These are phyloP conservation scores for Phasianus colchicus DNA, from an alignment of 2,113 vertebrate genomes.

Conservation along the genomic window DNA sequence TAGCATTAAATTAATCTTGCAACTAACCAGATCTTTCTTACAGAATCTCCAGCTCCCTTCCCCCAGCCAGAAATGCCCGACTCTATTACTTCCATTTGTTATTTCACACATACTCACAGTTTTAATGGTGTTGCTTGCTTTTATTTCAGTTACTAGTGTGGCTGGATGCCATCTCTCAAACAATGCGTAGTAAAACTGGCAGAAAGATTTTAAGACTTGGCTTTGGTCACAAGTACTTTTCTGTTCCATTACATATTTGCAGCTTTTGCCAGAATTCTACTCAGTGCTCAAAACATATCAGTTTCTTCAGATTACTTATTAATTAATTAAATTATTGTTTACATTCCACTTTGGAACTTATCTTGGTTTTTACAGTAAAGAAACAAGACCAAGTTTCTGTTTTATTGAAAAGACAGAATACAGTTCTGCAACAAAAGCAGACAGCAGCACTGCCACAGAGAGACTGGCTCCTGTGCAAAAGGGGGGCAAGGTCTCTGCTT, in stretches of 20 bases:
- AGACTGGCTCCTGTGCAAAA: neutral
- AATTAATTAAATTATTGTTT: conserved; percentile 61
- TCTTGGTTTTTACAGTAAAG: conserved; percentile 21
- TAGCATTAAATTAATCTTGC: neutral
- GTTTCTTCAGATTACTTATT: conserved; percentile 44
- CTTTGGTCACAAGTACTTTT: conserved; percentile 27
- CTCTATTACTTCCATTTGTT: conserved; percentile 28
- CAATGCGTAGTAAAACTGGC: conserved; percentile 40
- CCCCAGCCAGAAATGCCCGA: accelerated
- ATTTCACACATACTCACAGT: conserved; percentile 17
- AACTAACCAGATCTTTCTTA: neutral
- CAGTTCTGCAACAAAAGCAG: neutral
- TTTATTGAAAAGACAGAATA: conserved; percentile 5
- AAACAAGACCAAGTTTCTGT: neutral
- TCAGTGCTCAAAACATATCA: conserved; percentile 33
- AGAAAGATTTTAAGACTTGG: conserved; percentile 59
- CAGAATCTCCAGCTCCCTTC: neutral
- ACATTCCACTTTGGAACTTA: conserved; percentile 45
- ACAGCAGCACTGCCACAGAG: neutral
- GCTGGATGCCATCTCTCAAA: conserved; percentile 24
- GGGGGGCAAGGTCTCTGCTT: neutral
- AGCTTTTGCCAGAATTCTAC: conserved; percentile 1
- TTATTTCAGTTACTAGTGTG: conserved; percentile 26
- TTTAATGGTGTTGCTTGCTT: conserved; percentile 31
- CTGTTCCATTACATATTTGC: conserved; percentile 29